Evolutionary conservation across 2,113 vertebrate species (phyloP), one percentile per base, ranked within the genome.

Genomic region (Abramis brama): DNA sequence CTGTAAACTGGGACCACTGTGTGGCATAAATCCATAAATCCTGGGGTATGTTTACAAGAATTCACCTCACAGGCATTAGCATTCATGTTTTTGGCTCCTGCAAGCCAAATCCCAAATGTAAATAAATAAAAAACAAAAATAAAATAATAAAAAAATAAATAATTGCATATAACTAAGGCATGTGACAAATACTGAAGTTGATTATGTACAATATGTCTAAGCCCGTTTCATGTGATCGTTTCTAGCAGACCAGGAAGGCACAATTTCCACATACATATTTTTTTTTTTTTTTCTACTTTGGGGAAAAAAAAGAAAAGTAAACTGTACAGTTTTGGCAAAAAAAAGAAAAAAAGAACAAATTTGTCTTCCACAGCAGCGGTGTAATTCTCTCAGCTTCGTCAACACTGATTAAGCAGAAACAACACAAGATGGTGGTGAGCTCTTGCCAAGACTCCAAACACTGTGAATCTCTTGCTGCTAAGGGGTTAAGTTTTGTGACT

Each of bases 351-450:
- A 9, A 82, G 30, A 84, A 70, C 8, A 19, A 11, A 62, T 43
- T 43, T 52, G 64, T 78, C 47, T 79, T 39, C 45, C 33, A 66
- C 36, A 55, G 55, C 39, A 83, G 60, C 62, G 30, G 83, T 39
- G 21, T 85, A 70, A 39, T 68, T 86, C 62, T 70, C 30, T 57
- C 84, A 70, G 57, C 62, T 79, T 59, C 25, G 92, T 94, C 90
- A 94, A 91, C 93, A 91, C 93, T 87, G 92, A 64, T 66, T 78
- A 50, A 85, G 73, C 55, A 62, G 25, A 85, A 68, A 75, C 74
- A 79, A 70, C 57, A 52, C 83, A 79, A 78, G 64, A 43, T 57
- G 45, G 25, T 3, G 55, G 9, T 71, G 45, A 79, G 75, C 75
- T 79, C 84, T 85, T 27, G 84, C 64, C 66, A 79, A 79, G 25